phyloP scores from a whole-genome alignment of 1,140 invertebrate genomes.

The Sogatella furcifera region DNA sequence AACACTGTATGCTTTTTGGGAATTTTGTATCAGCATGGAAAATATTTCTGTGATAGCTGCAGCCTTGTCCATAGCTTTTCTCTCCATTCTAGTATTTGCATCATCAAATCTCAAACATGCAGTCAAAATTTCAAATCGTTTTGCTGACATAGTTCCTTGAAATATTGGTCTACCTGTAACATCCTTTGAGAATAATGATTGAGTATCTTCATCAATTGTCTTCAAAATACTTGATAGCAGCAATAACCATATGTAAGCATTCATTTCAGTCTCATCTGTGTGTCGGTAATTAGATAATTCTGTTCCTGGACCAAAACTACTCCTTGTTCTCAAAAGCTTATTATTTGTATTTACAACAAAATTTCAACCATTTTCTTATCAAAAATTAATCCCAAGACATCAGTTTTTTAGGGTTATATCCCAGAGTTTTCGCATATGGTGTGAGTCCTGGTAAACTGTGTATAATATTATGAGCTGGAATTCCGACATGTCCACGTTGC shows the following conservation, averaged over 20 bases:
- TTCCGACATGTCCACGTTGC: not conserved
- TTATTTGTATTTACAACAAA: slow-evolving; percentile 12
- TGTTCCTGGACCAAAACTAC: not conserved
- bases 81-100: slow-evolving; percentile 21
- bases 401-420: slow-evolving; percentile 3
- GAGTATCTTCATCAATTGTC: not conserved
- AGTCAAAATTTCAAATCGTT: slow-evolving; percentile 29
- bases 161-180: slow-evolving; percentile 12
- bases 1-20: slow-evolving; percentile 25
- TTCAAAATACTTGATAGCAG: slow-evolving; percentile 5
- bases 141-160: slow-evolving; percentile 15
- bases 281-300: not conserved
- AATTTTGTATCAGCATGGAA: slow-evolving; percentile 30
- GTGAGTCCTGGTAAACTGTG: not conserved
- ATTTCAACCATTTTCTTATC: slow-evolving; percentile 6
- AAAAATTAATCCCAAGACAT: slow-evolving; percentile 9
- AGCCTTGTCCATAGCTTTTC: slow-evolving; percentile 20
- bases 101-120: slow-evolving; percentile 30
- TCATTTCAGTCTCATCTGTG: slow-evolving; percentile 9
- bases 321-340: slow-evolving; percentile 3
- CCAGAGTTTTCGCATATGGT: not conserved
- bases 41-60: slow-evolving; percentile 26
- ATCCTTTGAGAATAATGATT: slow-evolving; percentile 12
- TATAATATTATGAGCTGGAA: not conserved
- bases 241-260: slow-evolving; percentile 11